Evolutionary conservation across 1,140 invertebrate species (phyloP), one percentile per base, ranked within the genome.

Genomic region (Melipona quadrifasciata): DNA sequence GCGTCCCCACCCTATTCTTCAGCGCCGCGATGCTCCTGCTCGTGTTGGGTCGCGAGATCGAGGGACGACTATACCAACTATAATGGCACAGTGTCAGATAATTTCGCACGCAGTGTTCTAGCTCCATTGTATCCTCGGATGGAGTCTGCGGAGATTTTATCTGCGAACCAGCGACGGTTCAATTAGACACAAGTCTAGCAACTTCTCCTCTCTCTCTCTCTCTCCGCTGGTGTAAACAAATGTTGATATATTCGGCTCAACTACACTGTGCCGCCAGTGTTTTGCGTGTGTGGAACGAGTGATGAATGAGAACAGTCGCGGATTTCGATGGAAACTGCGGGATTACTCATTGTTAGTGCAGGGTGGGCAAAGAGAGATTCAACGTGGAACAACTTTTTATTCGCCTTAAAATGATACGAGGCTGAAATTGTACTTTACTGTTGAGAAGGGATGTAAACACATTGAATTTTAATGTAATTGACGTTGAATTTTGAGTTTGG

Each of bases 61-160:
- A 77, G 78, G 68, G 64, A 57, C 67, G 61, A 70, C 77, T 76
- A 47, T 47, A 34, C 80, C 57, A 64, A 80, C 81, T 79, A 77
- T 82, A 84, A 86, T 80, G 72, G 64, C 73, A 81, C 72, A 75
- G 71, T 86, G 86, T 86, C 75, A 77, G 80, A 87, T 89, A 80
- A 89, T 87, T 89, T 89, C 58, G 80, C 86, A 87, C 84, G 76
- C 71, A 89, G 71, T 55, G n/a, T 51, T 75, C 78, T 47, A 61
- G 11, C 31, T 51, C 79, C 39, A 79, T 85, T 87, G 84, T 78
- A 70, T 78, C 70, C 65, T 80, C 71, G 34, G 84, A 77, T 57
- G 47, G 77, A 80, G 61, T 71, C 74, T 77, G 77, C 24, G 53
- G 55, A 61, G 61, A 55, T 47, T 73, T 86, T 86, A 80, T 80